These are phyloP conservation scores for Platyrinchus mystaceus DNA, from an alignment of 2,797 vertebrate species.

Conservation along the genomic window DNA sequence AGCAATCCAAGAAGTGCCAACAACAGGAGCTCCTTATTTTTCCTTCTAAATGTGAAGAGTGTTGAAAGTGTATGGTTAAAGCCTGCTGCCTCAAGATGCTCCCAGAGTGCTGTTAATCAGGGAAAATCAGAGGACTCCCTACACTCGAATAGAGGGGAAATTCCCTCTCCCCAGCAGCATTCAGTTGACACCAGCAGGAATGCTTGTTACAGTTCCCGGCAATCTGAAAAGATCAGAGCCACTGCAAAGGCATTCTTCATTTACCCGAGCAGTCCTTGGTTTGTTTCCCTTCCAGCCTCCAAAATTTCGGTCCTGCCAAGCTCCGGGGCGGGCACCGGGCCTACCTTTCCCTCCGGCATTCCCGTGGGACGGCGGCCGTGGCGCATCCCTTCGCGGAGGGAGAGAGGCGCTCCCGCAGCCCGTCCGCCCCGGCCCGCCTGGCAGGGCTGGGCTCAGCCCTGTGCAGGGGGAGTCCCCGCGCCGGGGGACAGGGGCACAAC, in stretches of 20 bases:
- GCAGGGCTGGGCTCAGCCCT: background rate
- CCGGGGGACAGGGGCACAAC: accelerated
- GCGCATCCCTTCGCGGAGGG: background rate
- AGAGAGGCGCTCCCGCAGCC: background rate
- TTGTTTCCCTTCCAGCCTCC: background rate
- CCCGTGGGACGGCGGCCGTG: background rate
- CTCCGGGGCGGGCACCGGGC: background rate
- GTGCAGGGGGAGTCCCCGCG: background rate
- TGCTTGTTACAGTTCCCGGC: background rate
- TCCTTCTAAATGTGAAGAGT: background rate
- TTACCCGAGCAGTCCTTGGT: background rate
- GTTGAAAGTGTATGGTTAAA: background rate
- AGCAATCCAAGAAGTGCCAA: background rate
- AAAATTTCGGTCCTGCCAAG: background rate
- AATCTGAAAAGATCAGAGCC: background rate
- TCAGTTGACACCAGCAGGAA: background rate
- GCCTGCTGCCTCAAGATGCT: background rate
- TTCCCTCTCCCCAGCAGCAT: background rate
- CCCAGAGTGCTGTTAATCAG: background rate
- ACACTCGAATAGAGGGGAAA: background rate
- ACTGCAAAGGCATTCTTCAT: background rate
- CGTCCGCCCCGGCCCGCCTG: background rate
- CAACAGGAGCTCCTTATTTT: background rate
- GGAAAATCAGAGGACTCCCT: background rate
- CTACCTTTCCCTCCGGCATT: background rate